phyloP scores from a whole-genome alignment of 2,113 vertebrate species.

The Bufo gargarizans region DNA sequence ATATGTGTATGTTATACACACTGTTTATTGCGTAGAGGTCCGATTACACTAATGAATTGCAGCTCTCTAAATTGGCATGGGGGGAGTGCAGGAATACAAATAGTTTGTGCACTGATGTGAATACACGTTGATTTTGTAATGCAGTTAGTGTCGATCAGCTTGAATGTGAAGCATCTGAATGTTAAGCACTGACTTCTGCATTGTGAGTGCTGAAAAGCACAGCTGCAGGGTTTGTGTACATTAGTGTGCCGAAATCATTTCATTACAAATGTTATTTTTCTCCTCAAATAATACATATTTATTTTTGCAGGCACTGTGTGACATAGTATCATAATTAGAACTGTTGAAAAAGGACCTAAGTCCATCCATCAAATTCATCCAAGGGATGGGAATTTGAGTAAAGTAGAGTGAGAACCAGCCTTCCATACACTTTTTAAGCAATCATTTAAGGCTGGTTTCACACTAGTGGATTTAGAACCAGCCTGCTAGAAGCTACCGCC shows the following conservation, averaged over 20 bases:
- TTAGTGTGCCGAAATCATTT: neutral
- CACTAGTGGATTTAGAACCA: too few relatives aligned
- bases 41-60: too few relatives aligned
- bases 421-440: too few relatives aligned
- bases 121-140: slow-evolving; percentile 54
- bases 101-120: slow-evolving; percentile 29
- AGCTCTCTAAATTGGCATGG: neutral
- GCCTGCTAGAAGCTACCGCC: too few relatives aligned
- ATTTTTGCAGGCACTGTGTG: neutral
- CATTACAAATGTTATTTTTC: neutral
- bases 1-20: too few relatives aligned
- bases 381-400: too few relatives aligned
- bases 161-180: slow-evolving; percentile 27
- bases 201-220: slow-evolving; percentile 48
- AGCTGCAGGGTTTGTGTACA: slow-evolving; percentile 25
- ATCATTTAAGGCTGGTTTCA: too few relatives aligned
- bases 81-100: neutral
- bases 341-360: too few relatives aligned
- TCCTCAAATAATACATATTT: neutral
- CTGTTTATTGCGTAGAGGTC: too few relatives aligned
- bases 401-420: too few relatives aligned
- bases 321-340: neutral
- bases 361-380: too few relatives aligned
- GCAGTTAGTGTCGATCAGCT: slow-evolving; percentile 15
- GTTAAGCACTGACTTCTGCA: slow-evolving; percentile 34